phyloP scores from a whole-genome alignment of 1,140 invertebrate genomes.

The Maconellicoccus hirsutus region DNA sequence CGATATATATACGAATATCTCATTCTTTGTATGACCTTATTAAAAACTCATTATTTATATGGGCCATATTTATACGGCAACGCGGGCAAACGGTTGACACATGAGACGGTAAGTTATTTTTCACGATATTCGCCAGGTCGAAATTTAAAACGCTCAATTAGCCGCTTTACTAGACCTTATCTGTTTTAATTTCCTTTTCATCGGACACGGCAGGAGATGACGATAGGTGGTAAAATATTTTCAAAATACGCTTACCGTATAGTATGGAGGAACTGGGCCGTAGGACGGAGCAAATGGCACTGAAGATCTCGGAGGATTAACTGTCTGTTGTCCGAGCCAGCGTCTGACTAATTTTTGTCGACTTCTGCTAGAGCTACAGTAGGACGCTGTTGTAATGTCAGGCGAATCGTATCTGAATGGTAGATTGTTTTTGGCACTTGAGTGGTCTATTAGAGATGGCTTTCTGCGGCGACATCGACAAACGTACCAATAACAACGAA shows the following conservation, averaged over 20 bases:
- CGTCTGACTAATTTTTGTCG: conserved; percentile 29
- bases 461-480: conserved; percentile 41
- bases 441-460: background rate
- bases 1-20: background rate
- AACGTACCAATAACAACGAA: conserved; percentile 40
- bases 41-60: background rate
- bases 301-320: background rate
- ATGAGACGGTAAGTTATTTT: too few species aligned
- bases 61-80: background rate
- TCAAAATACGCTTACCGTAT: conserved; percentile 21
- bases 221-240: background rate
- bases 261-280: background rate
- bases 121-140: background rate
- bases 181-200: background rate
- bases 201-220: background rate
- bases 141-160: background rate
- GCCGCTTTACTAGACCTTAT: background rate
- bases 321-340: conserved; percentile 29
- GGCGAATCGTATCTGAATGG: background rate
- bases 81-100: background rate
- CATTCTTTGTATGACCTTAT: background rate
- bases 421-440: background rate
- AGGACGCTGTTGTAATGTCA: conserved; percentile 13
- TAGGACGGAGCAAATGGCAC: background rate
- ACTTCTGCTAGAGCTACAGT: conserved; percentile 26